phyloP scores from a whole-genome alignment of 2,113 vertebrate species.

The Petroica traversi region DNA sequence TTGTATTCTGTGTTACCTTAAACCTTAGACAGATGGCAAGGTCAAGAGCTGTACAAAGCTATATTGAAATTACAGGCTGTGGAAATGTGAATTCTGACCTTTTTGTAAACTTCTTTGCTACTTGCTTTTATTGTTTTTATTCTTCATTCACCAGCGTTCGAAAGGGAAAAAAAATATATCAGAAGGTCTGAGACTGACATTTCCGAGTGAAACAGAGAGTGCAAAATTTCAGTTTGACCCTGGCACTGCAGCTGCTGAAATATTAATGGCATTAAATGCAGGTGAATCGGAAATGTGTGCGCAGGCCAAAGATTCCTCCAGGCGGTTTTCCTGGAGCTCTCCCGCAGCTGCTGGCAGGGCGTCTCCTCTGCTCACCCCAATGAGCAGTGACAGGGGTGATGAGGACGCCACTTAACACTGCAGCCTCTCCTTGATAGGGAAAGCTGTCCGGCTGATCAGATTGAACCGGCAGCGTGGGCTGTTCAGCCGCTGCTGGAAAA shows the following conservation, averaged over 20 bases:
- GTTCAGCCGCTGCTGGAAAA: background rate
- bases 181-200: slow-evolving; percentile 39
- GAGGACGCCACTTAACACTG: background rate
- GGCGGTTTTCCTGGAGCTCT: background rate
- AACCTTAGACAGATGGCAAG: background rate
- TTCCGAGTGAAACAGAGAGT: slow-evolving; percentile 63
- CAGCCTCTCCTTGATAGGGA: background rate
- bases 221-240: slow-evolving; percentile 66
- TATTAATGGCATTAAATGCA: slow-evolving; percentile 68
- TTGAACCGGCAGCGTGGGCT: background rate
- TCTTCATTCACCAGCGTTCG: background rate
- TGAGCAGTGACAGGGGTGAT: slow-evolving; percentile 36
- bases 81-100: slow-evolving; percentile 20
- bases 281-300: slow-evolving; percentile 49
- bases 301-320: slow-evolving; percentile 40
- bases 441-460: slow-evolving; percentile 16
- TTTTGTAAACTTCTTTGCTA: background rate
- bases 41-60: background rate
- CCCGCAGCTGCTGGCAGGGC: background rate
- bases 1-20: background rate
- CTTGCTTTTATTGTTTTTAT: background rate
- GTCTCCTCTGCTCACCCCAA: background rate
- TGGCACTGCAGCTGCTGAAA: slow-evolving; percentile 65
- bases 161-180: background rate
- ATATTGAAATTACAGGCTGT: background rate